Conservation (phyloP, 2,797 vertebrate genomes). For the Hoplostethus mediterraneus region DNA sequence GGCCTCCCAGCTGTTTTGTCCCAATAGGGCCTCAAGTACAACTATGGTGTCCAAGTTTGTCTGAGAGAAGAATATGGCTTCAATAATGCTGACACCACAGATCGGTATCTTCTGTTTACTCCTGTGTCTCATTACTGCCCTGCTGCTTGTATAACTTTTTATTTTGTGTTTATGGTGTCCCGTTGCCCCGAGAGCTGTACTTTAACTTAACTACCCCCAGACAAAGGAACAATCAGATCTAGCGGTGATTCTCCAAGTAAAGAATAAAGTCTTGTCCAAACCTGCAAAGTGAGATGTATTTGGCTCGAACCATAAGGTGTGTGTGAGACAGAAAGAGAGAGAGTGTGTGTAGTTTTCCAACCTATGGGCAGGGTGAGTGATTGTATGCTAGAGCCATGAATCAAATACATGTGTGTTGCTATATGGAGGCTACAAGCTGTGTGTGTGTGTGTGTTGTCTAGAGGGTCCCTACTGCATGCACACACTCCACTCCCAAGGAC, state of each 20-base stretch:
- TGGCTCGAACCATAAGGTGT: conserved; percentile 34
- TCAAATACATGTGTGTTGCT: conserved; percentile 41
- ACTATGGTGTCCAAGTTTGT: conserved; percentile 28
- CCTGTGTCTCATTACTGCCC: conserved; percentile 29
- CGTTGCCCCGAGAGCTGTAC: conserved; percentile 45
- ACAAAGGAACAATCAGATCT: conserved; percentile 47
- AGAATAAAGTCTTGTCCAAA: conserved; percentile 41
- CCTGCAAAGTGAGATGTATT: conserved; percentile 39
- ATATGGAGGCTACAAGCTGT: conserved; percentile 28
- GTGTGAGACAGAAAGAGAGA: conserved; percentile 4
- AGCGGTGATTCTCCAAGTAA: conserved; percentile 1
- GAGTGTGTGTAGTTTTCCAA: no score
- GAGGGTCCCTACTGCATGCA: conserved; percentile 29
- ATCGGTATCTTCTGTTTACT: conserved; percentile 58
- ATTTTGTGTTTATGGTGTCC: conserved; percentile 51
- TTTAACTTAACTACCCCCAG: conserved; percentile 54
- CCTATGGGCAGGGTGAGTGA: conserved; percentile 1
- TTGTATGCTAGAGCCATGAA: conserved; percentile 39
- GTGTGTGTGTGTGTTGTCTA: conserved; percentile 18
- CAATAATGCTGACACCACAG: conserved; percentile 50
- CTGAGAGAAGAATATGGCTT: conserved; percentile 39
- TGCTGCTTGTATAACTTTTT: conserved; percentile 55
- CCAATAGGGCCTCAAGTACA: conserved; percentile 33
- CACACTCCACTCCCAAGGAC: conserved; percentile 40
- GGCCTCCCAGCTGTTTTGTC: conserved; percentile 42